phyloP scores from a whole-genome alignment of 2,113 vertebrate genomes.

The Otolemur garnettii region DNA sequence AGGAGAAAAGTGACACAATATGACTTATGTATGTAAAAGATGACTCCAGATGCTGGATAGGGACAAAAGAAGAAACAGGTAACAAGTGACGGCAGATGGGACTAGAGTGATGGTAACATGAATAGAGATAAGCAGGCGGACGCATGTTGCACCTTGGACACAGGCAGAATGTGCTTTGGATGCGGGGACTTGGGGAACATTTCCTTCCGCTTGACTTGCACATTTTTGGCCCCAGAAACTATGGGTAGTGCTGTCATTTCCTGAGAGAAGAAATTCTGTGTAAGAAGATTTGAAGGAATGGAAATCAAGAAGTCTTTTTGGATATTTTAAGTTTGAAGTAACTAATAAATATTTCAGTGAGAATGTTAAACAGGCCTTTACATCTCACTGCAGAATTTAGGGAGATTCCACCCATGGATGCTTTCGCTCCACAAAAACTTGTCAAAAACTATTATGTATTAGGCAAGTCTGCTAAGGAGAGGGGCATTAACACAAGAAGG shows the following conservation, averaged over 20 bases:
- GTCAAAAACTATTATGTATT: not conserved
- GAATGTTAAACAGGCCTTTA: slow-evolving; percentile 23
- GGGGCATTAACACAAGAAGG: not conserved
- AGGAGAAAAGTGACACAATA: not conserved
- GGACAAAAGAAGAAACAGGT: not conserved
- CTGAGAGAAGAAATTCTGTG: not conserved
- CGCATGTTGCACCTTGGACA: not conserved
- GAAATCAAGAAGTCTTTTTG: not conserved
- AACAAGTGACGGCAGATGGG: not conserved
- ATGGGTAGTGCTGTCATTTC: not conserved
- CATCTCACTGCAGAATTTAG: not conserved
- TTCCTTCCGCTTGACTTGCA: not conserved
- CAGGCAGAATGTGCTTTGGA: not conserved
- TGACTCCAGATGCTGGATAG: not conserved
- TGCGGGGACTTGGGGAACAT: not conserved
- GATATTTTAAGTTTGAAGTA: not conserved
- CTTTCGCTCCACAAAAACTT: not conserved
- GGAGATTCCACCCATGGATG: not conserved
- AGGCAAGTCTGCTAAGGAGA: not conserved
- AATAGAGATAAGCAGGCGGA: not conserved
- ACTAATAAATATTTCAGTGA: not conserved
- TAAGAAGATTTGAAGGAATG: slow-evolving; percentile 11
- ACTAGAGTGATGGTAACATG: not conserved
- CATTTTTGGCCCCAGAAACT: not conserved
- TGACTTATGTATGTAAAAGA: not conserved